phyloP scores from a whole-genome alignment of 1,140 invertebrate genomes.

The Sinonovacula constricta region DNA sequence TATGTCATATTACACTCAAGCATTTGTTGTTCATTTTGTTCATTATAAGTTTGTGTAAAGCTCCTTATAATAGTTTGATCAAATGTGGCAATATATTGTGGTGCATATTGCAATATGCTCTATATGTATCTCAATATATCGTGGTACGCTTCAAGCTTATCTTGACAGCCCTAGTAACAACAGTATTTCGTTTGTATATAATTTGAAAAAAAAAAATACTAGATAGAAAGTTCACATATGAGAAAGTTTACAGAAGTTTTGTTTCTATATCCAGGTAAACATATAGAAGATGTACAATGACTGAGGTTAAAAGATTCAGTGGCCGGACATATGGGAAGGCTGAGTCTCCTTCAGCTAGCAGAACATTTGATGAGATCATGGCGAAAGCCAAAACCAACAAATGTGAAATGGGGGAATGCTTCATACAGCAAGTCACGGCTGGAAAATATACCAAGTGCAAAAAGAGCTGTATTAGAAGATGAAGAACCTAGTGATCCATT shows the following conservation, averaged over 20 bases:
- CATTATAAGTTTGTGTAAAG: too few relatives aligned
- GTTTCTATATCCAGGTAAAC: neutral
- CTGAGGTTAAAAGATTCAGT: slow-evolving; percentile 49
- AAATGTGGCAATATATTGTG: too few relatives aligned
- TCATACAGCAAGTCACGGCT: slow-evolving; percentile 36
- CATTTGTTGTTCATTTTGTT: too few relatives aligned
- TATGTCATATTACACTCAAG: too few relatives aligned
- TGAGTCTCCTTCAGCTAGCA: slow-evolving; percentile 28
- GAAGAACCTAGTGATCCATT: slow-evolving; percentile 46
- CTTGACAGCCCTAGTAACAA: neutral
- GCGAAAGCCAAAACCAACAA: slow-evolving; percentile 45
- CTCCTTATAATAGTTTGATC: too few relatives aligned
- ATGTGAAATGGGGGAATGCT: slow-evolving; percentile 48
- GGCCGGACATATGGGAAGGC: slow-evolving; percentile 56
- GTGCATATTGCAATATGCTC: too few relatives aligned
- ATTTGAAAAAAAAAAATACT: too few relatives aligned
- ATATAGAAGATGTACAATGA: slow-evolving; percentile 2
- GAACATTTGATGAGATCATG: slow-evolving; percentile 50
- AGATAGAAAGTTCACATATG: neutral
- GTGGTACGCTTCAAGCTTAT: neutral
- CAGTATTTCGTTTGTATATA: neutral
- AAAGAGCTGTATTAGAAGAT: slow-evolving; percentile 3
- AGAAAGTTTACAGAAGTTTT: neutral
- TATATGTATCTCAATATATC: neutral
- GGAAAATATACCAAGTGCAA: slow-evolving; percentile 10